Evolutionary conservation across 2,888 invertebrate species (phyloP).

Genomic region (Latrodectus hesperus): DNA sequence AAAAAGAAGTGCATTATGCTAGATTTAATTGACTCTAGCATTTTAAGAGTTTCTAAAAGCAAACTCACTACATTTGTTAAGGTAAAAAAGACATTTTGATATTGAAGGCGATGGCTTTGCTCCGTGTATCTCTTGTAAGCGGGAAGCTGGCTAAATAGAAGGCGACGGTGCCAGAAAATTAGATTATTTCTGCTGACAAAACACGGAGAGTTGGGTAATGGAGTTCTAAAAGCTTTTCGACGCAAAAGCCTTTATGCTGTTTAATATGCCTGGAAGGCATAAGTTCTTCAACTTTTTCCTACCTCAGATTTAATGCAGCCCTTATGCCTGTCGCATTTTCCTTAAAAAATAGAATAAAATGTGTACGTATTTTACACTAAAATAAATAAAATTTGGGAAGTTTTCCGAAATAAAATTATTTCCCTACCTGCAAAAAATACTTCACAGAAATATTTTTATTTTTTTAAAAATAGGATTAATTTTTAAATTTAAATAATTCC

Average conservation of each 20-base stretch:
- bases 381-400: too few relatives aligned
- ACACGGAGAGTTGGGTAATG: slow-evolving; percentile 30
- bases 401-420: too few relatives aligned
- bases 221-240: slow-evolving; percentile 53
- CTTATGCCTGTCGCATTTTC: too few relatives aligned
- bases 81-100: slow-evolving; percentile 6
- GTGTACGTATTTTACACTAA: too few relatives aligned
- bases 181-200: slow-evolving; percentile 59
- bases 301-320: too few relatives aligned
- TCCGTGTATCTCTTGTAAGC: slow-evolving; percentile 1
- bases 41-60: slow-evolving; percentile 61
- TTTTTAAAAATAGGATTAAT: too few relatives aligned
- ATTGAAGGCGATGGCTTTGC: slow-evolving; percentile 25
- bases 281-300: too few relatives aligned
- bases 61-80: slow-evolving; percentile 29
- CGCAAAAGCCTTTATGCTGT: neutral
- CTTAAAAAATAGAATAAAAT: too few relatives aligned
- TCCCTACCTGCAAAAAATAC: too few relatives aligned
- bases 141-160: slow-evolving; percentile 28
- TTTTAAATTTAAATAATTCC: too few relatives aligned
- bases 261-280: too few relatives aligned
- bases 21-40: slow-evolving; percentile 39
- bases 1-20: neutral
- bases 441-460: too few relatives aligned
- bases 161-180: slow-evolving; percentile 39